Evolutionary conservation across 2,113 vertebrate species (phyloP).

Genomic region (Platysternon megacephalum): DNA sequence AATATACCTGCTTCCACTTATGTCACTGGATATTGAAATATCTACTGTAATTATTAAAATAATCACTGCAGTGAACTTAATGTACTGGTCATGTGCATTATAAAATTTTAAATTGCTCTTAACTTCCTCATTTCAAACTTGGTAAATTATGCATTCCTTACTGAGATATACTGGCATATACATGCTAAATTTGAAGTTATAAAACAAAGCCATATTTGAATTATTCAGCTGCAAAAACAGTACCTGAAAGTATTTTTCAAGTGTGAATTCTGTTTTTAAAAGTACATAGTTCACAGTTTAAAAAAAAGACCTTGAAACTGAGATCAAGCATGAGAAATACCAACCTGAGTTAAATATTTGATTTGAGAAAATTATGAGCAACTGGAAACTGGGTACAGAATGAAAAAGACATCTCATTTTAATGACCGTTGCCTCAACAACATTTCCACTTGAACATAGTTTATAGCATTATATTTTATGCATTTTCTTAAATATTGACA

Average conservation of each 20-base stretch:
- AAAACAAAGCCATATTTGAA: background rate
- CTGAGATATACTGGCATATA: accelerated
- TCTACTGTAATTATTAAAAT: background rate
- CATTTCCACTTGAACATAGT: background rate
- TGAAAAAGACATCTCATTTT: background rate
- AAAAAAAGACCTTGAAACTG: background rate
- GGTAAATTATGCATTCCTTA: background rate
- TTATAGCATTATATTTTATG: background rate
- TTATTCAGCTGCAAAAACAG: background rate
- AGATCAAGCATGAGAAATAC: background rate
- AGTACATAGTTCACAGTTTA: background rate
- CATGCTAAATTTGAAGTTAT: background rate
- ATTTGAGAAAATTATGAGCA: background rate
- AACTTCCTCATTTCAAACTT: background rate
- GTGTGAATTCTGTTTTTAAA: background rate
- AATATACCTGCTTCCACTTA: background rate
- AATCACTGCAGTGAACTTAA: background rate
- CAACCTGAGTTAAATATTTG: background rate
- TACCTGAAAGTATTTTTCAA: background rate
- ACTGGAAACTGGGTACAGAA: background rate
- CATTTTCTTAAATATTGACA: background rate
- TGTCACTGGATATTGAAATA: background rate
- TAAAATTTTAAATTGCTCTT: background rate
- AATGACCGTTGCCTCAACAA: background rate
- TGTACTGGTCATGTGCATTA: background rate